Evolutionary conservation across 2,888 invertebrate species (phyloP).

Genomic region (Tridacna gigas): DNA sequence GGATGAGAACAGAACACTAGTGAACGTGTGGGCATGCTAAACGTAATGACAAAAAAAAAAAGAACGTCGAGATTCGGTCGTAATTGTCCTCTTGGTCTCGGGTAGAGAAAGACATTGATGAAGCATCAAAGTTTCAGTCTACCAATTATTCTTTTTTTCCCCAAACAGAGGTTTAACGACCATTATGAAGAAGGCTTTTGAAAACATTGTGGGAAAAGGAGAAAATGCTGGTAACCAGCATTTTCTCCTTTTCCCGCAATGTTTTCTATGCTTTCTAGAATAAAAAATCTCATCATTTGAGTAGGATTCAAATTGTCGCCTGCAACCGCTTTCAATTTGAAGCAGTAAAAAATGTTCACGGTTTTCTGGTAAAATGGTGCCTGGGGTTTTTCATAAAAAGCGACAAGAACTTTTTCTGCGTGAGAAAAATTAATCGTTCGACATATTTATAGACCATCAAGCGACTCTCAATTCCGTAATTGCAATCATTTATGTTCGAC

Average conservation of each 20-base stretch:
- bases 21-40: too few relatives aligned
- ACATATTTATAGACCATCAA: constrained; percentile 5
- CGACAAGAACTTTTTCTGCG: constrained; percentile 3
- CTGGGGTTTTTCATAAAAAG: neutral
- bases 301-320: neutral
- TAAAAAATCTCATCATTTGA: neutral
- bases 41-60: too few relatives aligned
- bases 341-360: too few relatives aligned
- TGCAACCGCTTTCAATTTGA: neutral
- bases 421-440: neutral
- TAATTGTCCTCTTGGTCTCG: too few relatives aligned
- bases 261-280: neutral
- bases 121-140: neutral
- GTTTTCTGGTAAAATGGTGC: too few relatives aligned
- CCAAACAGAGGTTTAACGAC: neutral
- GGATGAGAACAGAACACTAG: too few relatives aligned
- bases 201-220: neutral
- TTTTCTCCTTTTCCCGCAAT: neutral
- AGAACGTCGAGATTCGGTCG: too few relatives aligned
- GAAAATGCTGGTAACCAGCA: neutral
- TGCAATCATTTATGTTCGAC: neutral
- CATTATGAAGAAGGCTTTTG: neutral
- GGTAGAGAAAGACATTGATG: too few relatives aligned
- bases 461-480: constrained; percentile 11
- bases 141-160: neutral